Conservation (phyloP, 2,888 invertebrate species). For the Philopedon plagiatum region DNA sequence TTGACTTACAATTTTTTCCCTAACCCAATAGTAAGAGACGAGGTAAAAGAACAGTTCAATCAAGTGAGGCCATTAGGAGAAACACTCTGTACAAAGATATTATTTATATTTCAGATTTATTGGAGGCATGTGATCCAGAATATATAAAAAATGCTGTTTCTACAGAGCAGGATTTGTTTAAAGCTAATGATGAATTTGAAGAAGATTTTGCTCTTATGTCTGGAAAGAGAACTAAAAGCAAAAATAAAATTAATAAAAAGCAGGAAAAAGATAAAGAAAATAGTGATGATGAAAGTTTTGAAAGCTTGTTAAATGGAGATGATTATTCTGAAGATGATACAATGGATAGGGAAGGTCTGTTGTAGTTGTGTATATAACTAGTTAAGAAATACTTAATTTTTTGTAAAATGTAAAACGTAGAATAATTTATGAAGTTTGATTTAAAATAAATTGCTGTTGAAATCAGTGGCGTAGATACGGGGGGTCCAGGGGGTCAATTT, state of each 20-base stretch:
- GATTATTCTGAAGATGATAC: conserved; percentile 39
- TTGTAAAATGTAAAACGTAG: too few relatives aligned
- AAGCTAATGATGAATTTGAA: conserved; percentile 75
- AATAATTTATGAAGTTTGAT: too few relatives aligned
- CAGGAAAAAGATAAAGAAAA: conserved; percentile 25
- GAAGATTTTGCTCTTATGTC: conserved; percentile 75
- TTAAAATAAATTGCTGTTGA: too few relatives aligned
- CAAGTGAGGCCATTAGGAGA: too few relatives aligned
- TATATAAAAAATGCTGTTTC: conserved; percentile 77
- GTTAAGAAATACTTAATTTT: too few relatives aligned
- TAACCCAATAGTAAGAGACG: too few relatives aligned
- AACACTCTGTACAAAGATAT: too few relatives aligned
- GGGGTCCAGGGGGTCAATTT: too few relatives aligned
- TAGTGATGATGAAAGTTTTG: conserved; percentile 36
- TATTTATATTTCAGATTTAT: conserved; percentile 48
- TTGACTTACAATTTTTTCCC: too few relatives aligned
- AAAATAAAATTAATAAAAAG: conserved; percentile 59
- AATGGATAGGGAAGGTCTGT: conserved; percentile 24
- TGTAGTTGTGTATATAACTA: neutral
- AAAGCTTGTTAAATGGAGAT: conserved; percentile 54
- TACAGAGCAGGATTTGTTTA: conserved; percentile 75
- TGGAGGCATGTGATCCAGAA: conserved; percentile 82
- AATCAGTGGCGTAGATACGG: too few relatives aligned
- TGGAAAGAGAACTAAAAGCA: conserved; percentile 18
- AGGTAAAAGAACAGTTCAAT: too few relatives aligned